A percentile compares a stretch with the other conserved stretches of the same genome.
Evolutionary conservation across 1,140 invertebrate genomes (phyloP).

Genomic region (Armadillidium nasatum): DNA sequence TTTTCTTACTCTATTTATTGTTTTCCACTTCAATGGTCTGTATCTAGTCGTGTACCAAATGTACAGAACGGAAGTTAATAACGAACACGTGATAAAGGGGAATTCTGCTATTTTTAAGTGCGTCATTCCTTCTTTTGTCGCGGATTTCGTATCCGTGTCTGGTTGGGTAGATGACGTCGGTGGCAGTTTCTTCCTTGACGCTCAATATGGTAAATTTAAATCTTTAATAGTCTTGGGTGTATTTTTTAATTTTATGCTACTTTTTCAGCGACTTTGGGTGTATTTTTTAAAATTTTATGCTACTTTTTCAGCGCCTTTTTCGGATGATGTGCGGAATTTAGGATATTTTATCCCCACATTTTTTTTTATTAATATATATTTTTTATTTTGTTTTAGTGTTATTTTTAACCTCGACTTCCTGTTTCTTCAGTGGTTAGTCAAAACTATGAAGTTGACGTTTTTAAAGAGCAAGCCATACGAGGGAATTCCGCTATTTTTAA

Average conservation of each 20-base stretch:
- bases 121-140: constrained; percentile 51
- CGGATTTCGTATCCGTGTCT: constrained; percentile 51
- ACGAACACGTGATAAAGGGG: constrained; percentile 52
- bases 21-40: neutral
- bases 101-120: constrained; percentile 54
- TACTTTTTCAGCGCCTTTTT: too few species aligned
- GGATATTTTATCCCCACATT: too few species aligned
- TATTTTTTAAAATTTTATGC: too few species aligned
- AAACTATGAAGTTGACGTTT: constrained; percentile 72
- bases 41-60: constrained; percentile 75
- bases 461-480: constrained; percentile 79
- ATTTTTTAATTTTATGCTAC: too few species aligned
- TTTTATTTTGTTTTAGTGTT: neutral
- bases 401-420: neutral
- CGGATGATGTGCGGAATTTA: too few species aligned
- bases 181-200: constrained; percentile 44
- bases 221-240: too few species aligned
- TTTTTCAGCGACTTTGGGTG: too few species aligned
- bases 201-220: constrained; percentile 23
- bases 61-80: constrained; percentile 61
- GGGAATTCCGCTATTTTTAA: constrained; percentile 81
- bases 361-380: neutral
- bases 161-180: constrained; percentile 63
- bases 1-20: neutral
- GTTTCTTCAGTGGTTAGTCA: constrained; percentile 67